Evolutionary conservation across 2,797 vertebrate species (phyloP).

Genomic region (Psittacula derbiana): DNA sequence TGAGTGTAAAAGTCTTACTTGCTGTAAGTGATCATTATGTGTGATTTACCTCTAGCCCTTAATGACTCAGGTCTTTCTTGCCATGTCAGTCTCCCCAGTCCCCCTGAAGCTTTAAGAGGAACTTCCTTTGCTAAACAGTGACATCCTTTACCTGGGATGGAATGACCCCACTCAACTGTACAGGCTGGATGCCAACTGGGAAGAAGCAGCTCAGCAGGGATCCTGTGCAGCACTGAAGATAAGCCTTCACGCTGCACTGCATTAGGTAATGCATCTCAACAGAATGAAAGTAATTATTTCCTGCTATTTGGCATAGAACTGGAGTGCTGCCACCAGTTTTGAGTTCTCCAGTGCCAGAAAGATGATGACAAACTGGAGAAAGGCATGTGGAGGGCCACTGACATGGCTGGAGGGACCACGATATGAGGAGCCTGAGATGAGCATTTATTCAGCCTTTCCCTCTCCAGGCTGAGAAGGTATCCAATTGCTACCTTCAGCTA

Average conservation of each 20-base stretch:
- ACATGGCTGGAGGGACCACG: background rate
- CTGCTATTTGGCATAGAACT: background rate
- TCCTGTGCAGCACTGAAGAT: background rate
- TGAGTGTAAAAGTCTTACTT: background rate
- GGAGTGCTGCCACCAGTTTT: background rate
- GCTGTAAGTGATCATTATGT: background rate
- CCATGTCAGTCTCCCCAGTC: background rate
- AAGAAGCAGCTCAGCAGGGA: background rate
- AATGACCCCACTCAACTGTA: background rate
- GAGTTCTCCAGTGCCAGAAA: background rate
- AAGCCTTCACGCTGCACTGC: background rate
- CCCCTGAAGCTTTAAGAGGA: background rate
- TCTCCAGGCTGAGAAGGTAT: background rate
- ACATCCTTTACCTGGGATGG: background rate
- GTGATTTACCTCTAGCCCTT: background rate
- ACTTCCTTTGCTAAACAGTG: background rate
- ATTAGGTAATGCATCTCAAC: background rate
- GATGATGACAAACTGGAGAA: background rate
- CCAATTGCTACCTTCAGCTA: background rate
- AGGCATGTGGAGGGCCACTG: background rate
- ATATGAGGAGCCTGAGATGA: background rate
- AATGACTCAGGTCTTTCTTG: background rate
- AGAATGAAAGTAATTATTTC: background rate
- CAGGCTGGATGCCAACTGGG: background rate
- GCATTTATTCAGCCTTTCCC: background rate